phyloP scores from a whole-genome alignment of 2,797 vertebrate species.

The Thamnophis elegans region DNA sequence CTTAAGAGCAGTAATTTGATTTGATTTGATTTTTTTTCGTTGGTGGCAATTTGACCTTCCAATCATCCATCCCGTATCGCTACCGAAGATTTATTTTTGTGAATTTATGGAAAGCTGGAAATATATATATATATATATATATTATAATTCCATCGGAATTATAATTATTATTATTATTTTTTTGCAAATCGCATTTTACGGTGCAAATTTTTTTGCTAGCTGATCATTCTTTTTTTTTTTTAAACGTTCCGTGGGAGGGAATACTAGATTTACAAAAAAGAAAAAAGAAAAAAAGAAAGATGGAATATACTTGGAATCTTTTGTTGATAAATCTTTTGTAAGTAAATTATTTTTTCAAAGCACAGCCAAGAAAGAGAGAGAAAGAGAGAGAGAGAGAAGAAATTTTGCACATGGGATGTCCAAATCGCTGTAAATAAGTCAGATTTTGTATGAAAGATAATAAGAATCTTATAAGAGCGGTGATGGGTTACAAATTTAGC shows the following conservation, averaged over 20 bases:
- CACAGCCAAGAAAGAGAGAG: not conserved
- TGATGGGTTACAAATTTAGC: not conserved
- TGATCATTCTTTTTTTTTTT: not conserved
- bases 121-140: not conserved
- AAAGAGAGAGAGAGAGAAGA: not conserved
- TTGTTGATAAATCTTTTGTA: conserved; percentile 1
- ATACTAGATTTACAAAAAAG: not conserved
- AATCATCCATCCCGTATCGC: not conserved
- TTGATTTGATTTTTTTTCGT: too few species aligned
- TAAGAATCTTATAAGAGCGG: not conserved
- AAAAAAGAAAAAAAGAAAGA: not conserved
- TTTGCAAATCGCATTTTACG: not conserved
- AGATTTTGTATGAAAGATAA: not conserved
- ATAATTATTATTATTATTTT: too few species aligned
- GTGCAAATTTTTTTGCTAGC: not conserved
- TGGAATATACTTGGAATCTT: not conserved
- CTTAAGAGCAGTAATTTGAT: not conserved
- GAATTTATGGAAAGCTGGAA: not conserved
- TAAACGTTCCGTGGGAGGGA: not conserved
- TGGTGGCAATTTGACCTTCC: not conserved
- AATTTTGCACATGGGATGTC: conserved; percentile 7
- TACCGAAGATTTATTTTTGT: not conserved
- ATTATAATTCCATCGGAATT: not conserved
- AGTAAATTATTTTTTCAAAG: conserved; percentile 15
- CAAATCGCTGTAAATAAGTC: conserved; percentile 3